Evolutionary conservation across 2,888 invertebrate species (phyloP).

Genomic region (Hirtodrosophila duncani): DNA sequence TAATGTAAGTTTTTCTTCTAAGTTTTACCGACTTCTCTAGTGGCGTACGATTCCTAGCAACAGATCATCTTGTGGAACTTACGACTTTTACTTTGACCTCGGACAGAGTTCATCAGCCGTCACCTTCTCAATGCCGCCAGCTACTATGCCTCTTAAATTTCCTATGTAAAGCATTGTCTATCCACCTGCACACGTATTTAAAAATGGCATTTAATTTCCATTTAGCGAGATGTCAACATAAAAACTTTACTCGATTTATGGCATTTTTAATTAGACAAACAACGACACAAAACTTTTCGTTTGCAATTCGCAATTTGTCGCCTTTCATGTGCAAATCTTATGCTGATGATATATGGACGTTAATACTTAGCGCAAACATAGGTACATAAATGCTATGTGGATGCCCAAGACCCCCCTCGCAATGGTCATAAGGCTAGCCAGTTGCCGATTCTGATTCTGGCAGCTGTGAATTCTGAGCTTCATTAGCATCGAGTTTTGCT

Average conservation of each 20-base stretch:
- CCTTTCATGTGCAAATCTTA: too few relatives aligned
- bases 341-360: too few relatives aligned
- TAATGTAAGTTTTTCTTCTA: too few relatives aligned
- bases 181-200: conserved; percentile 8
- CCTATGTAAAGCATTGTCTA: conserved; percentile 45
- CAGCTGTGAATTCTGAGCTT: conserved; percentile 31
- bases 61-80: too few relatives aligned
- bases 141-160: too few relatives aligned
- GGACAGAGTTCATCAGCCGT: too few relatives aligned
- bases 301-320: conserved; percentile 24
- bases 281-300: conserved; percentile 26
- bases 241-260: conserved; percentile 42
- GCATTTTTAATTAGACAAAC: conserved; percentile 60
- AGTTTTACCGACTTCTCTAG: too few relatives aligned
- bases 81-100: too few relatives aligned
- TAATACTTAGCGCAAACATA: conserved; percentile 12
- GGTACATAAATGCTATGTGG: conserved; percentile 11
- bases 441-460: conserved; percentile 9
- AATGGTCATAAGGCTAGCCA: conserved; percentile 49
- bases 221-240: conserved; percentile 40
- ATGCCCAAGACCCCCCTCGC: conserved; percentile 22
- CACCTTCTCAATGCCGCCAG: too few relatives aligned
- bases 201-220: conserved; percentile 43
- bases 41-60: too few relatives aligned
- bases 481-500: conserved; percentile 60